Evolutionary conservation across 2,113 vertebrate species (phyloP).

Genomic region (Scortum barcoo): DNA sequence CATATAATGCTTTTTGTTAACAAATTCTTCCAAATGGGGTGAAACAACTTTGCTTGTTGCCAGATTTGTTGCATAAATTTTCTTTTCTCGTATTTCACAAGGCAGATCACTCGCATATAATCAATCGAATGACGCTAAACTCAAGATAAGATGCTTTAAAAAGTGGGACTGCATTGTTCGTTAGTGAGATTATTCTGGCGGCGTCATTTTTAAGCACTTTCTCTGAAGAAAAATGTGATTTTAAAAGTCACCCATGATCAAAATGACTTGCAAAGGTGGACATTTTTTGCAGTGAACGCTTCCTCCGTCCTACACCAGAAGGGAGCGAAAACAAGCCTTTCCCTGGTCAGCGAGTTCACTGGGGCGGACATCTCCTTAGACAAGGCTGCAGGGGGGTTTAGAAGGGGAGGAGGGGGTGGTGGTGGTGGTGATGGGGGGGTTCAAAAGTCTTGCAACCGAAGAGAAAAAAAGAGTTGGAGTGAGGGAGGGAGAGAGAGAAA

Average conservation of each 20-base stretch:
- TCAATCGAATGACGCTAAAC: background rate
- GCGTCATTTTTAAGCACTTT: background rate
- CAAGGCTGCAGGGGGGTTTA: constrained; percentile 41
- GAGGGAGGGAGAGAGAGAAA: constrained; percentile 62
- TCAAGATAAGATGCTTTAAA: background rate
- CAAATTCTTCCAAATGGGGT: constrained; percentile 39
- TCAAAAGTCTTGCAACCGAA: constrained; percentile 67
- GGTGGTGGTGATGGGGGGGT: constrained; percentile 18
- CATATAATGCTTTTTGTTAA: constrained; percentile 25
- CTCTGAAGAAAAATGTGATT: background rate
- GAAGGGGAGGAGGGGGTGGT: constrained; percentile 15
- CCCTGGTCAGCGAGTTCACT: constrained; percentile 84
- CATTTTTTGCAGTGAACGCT: constrained; percentile 56
- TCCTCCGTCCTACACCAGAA: constrained; percentile 58
- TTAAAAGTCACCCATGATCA: background rate
- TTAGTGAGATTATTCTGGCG: background rate
- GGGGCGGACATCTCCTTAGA: constrained; percentile 67
- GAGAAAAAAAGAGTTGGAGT: constrained; percentile 67
- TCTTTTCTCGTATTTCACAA: background rate
- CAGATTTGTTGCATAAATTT: constrained; percentile 5
- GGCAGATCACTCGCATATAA: background rate
- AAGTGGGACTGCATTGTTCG: background rate
- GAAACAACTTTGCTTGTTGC: constrained; percentile 26
- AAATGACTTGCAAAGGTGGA: constrained; percentile 35
- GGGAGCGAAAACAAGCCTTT: constrained; percentile 75